phyloP scores from a whole-genome alignment of 2,888 invertebrate genomes.

The Crematogaster levior region DNA sequence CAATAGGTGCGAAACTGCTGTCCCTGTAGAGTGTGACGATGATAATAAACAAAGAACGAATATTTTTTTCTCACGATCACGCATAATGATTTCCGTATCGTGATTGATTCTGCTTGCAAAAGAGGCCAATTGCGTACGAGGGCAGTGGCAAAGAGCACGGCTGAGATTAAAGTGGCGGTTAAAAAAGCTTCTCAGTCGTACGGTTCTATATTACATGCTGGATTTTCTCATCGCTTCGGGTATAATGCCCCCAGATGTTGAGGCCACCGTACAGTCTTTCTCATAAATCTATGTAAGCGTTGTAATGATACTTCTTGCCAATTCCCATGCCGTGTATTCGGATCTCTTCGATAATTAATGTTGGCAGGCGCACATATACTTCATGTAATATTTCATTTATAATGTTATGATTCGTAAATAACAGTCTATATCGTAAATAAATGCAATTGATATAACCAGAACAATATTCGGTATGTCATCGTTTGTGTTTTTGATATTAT shows the following conservation, averaged over 20 bases:
- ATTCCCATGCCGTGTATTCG: constrained; percentile 29
- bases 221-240: constrained; percentile 71
- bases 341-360: constrained; percentile 44
- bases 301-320: constrained; percentile 21
- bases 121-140: constrained; percentile 55
- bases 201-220: constrained; percentile 47
- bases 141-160: constrained; percentile 18
- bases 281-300: constrained; percentile 51
- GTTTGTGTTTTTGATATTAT: no score
- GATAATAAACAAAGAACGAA: constrained; percentile 6
- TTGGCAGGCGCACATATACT: background rate
- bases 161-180: constrained; percentile 59
- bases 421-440: background rate
- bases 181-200: constrained; percentile 57
- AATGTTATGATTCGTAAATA: background rate
- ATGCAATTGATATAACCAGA: no score
- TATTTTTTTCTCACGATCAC: constrained; percentile 7
- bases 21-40: background rate
- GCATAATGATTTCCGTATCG: constrained; percentile 26
- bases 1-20: background rate
- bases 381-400: background rate
- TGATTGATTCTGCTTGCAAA: background rate
- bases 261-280: constrained; percentile 65
- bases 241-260: constrained; percentile 70
- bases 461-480: background rate